Evolutionary conservation across 2,113 vertebrate genomes (phyloP), one percentile per base, ranked within the genome.

Genomic region (Neotragus pygmaeus): DNA sequence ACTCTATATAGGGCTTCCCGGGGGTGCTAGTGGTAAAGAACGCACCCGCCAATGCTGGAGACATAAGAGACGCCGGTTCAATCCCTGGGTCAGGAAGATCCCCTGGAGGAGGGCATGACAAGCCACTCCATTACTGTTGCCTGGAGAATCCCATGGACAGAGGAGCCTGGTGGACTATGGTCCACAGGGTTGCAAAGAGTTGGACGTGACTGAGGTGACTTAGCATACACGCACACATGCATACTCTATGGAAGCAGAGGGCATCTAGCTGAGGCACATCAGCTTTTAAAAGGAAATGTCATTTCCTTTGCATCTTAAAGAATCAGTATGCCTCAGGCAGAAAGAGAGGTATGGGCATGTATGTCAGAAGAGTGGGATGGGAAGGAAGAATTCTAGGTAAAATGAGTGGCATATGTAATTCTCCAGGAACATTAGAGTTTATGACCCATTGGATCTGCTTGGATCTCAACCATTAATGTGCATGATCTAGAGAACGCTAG

Each of bases 281-380:
- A 60, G 16, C 53, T 85, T 91, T 64, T n/a, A 81, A 64, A 87
- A 95, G 78, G 33, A 66, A 45, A 30, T 33, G 23, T 21, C 51
- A 55, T 9, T 62, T 96, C 45, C 73, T n/a, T 23, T 33, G 73
- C 57, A 15, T 75, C 19, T 43, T 78, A 9, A 97, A 73, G 49
- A 78, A 90, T 36, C 15, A 95, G 36, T 64, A n/a, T 30, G 30
- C 27, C 2, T 45, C 19, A 87, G 28, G 88, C 58, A 81, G 39
- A 88, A n/a, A 47, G 51, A 64, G 33, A 78, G 17, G 30, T 49
- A 33, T 21, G 75, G 43, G 23, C 57, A 82, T 17, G 13, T 8
- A 5, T 13, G 7, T 77, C 39, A 77, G 43, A 9, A n/a, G n/a
- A n/a, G 33, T 6, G 60, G 36, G 62, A 58, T 6, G 45, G 53